Evolutionary conservation across 2,113 vertebrate species (phyloP).

Genomic region (Myodes glareolus): DNA sequence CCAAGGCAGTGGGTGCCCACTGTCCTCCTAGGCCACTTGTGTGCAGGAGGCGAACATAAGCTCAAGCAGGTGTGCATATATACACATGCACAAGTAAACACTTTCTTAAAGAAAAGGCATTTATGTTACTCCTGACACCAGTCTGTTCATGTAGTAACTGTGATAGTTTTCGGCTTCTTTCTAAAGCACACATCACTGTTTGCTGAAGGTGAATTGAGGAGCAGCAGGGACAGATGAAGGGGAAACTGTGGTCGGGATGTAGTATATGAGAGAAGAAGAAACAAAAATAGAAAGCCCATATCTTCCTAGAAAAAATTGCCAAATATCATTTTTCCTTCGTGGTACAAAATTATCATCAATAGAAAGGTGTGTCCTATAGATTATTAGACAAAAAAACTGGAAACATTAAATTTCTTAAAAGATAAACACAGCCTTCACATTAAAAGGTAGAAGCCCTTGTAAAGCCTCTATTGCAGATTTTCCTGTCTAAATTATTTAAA

Average conservation of each 20-base stretch:
- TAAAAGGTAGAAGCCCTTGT: neutral
- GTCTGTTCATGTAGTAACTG: neutral
- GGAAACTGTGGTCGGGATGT: neutral
- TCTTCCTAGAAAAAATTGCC: neutral
- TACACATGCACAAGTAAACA: no score
- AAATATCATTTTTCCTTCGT: neutral
- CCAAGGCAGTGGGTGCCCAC: no score
- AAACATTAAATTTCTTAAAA: neutral
- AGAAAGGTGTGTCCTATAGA: neutral
- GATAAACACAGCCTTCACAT: neutral
- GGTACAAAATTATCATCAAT: neutral
- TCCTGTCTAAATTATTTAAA: conserved; percentile 49
- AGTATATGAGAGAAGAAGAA: neutral
- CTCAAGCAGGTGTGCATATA: neutral
- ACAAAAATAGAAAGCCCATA: neutral
- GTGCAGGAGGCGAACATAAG: no score
- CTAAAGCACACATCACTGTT: neutral
- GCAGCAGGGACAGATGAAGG: neutral
- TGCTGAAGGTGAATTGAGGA: neutral
- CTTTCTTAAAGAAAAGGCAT: neutral
- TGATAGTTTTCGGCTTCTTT: neutral
- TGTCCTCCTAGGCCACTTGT: neutral
- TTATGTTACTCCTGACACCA: neutral
- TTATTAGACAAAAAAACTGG: neutral
- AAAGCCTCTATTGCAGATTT: neutral